Percentiles rank a stretch among this genome's conserved stretches.
Evolutionary conservation across 2,113 vertebrate species (phyloP).

Genomic region (Peucedramus taeniatus): DNA sequence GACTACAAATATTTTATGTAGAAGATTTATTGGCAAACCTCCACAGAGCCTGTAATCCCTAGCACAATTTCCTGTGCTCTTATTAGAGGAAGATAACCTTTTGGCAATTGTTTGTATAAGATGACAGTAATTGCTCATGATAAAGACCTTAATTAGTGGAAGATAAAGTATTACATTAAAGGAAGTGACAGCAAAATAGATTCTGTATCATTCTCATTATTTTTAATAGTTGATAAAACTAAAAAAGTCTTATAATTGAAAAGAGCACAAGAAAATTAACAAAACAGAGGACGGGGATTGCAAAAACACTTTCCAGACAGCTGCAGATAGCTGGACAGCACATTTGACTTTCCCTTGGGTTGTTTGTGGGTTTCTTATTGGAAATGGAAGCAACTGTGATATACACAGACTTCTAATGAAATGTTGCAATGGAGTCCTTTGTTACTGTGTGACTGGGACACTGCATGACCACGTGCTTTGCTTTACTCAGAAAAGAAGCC

Average conservation of each 20-base stretch:
- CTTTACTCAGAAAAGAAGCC: background rate
- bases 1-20: background rate
- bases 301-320: conserved; percentile 21
- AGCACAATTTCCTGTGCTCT: conserved; percentile 40
- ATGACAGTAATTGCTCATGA: background rate
- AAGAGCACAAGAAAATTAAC: background rate
- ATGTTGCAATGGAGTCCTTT: conserved; percentile 16
- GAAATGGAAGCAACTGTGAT: conserved; percentile 7
- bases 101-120: conserved; percentile 23
- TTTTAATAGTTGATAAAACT: background rate
- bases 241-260: background rate
- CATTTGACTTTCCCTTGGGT: conserved; percentile 9
- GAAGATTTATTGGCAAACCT: conserved; percentile 36
- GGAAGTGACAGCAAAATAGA: background rate
- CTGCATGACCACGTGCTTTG: background rate
- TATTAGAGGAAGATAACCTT: conserved; percentile 45
- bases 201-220: background rate
- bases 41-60: conserved; percentile 21
- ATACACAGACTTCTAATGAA: conserved; percentile 10
- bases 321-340: conserved; percentile 36
- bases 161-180: conserved; percentile 27
- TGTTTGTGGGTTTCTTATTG: background rate
- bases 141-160: conserved; percentile 25
- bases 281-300: background rate
- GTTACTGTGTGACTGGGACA: conserved; percentile 18